Evolutionary conservation across 1,140 invertebrate genomes (phyloP).

Genomic region (Macrobrachium nipponense): DNA sequence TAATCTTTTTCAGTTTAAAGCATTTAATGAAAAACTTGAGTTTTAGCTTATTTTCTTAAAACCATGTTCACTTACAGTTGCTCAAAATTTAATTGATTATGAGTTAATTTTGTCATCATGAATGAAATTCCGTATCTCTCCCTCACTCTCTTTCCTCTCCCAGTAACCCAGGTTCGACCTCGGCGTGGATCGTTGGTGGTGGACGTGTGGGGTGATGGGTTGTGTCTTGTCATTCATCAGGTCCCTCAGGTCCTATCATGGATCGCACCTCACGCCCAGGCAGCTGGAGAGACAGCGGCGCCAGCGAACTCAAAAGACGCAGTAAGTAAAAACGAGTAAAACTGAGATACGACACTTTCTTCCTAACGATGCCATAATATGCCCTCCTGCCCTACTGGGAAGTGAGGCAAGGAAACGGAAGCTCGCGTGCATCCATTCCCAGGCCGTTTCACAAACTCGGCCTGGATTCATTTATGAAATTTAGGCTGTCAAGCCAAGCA

Average conservation of each 20-base stretch:
- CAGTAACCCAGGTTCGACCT: not conserved
- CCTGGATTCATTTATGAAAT: no score
- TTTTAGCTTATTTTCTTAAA: not conserved
- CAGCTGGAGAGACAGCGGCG: conserved; percentile 46
- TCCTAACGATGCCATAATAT: no score
- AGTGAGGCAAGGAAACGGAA: no score
- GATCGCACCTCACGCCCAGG: conserved; percentile 44
- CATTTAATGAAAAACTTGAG: no score
- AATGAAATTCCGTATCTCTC: no score
- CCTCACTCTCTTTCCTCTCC: not conserved
- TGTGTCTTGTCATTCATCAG: conserved; percentile 45
- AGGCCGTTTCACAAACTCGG: no score
- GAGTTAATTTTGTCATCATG: no score
- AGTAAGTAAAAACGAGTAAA: conserved; percentile 12
- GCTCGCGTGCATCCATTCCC: no score
- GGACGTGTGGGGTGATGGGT: conserved; percentile 29
- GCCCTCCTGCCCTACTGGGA: not conserved
- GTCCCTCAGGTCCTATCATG: conserved; percentile 44
- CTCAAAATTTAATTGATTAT: not conserved
- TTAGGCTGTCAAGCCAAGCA: no score
- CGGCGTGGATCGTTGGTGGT: conserved; percentile 14
- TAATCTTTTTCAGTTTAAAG: no score
- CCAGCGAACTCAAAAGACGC: conserved; percentile 42
- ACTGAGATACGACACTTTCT: not conserved
- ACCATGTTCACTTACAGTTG: not conserved